phyloP scores from a whole-genome alignment of 2,113 vertebrate species.

The Ivindomyrus marchei region DNA sequence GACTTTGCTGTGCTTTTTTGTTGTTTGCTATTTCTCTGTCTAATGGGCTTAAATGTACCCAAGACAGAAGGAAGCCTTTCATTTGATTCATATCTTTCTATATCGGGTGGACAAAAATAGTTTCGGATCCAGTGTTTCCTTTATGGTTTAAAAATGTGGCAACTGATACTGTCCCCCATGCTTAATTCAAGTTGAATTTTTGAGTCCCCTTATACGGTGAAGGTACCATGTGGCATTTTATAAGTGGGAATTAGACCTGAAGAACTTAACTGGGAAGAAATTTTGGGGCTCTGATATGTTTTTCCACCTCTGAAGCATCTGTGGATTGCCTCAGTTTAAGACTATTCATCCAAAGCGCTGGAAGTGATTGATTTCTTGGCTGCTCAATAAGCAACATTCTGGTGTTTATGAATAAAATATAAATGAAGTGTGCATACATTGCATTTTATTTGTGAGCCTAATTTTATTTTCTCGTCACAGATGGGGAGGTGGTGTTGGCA shows the following conservation, averaged over 20 bases:
- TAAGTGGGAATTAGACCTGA: neutral
- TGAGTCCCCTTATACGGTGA: neutral
- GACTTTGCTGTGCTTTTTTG: neutral
- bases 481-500: neutral
- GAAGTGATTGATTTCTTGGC: neutral
- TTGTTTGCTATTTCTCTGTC: neutral
- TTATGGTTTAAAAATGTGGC: neutral
- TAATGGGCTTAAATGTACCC: neutral
- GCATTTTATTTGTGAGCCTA: neutral
- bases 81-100: neutral
- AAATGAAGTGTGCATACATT: neutral
- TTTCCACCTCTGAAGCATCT: neutral
- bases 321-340: no score
- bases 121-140: neutral
- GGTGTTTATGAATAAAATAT: slow-evolving; percentile 3
- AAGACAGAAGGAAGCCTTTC: neutral
- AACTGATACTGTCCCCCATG: neutral
- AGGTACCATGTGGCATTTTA: neutral
- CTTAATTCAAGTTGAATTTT: neutral
- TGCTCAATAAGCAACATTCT: neutral
- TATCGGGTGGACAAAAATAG: neutral
- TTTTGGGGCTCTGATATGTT: neutral
- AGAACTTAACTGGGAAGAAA: neutral
- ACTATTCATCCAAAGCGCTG: neutral
- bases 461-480: slow-evolving; percentile 7